Evolutionary conservation across 2,888 invertebrate species (phyloP), one percentile per base, ranked within the genome.

Genomic region (Plebejus argus): DNA sequence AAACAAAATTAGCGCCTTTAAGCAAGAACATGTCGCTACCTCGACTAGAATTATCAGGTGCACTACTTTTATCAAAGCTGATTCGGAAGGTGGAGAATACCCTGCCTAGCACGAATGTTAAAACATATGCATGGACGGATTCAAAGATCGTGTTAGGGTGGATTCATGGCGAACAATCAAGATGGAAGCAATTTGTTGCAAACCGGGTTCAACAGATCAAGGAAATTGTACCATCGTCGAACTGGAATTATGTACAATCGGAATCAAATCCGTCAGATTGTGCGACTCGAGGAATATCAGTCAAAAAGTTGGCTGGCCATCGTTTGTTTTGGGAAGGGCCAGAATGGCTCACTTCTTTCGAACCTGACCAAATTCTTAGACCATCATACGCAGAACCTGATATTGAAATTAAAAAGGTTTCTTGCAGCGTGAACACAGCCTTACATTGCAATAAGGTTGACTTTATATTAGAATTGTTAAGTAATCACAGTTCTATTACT

Each of bases 1-100:
- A 80, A 76, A 80, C 78, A 28, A 79, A 78, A 49, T 66, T 80
- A 39, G 80, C 78, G 39, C 80, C 78, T 33, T n/a, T 78, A 35
- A 78, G 71, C 7, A 80, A 77, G 6, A 72, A 72, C 10, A 53
- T 78, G 18, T 58, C 78, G 20, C 49, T 78, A 33, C 77, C 78
- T 12, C 74, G 76, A 58, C 74, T 80, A 23, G 79, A 78, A 74
- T 75, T 80, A 70, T 77, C 18, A 53, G 53, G 53, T 53, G 53
- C 53, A 53, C 53, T 49, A 49, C 49, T 53, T 4, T 53, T 53
- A 53, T 53, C 53, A 53, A 15, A 53, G 18, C 15, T 53, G 15
- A 53, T 45, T 45, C 10, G 45, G 12, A 45, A 45, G 45, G 45
- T 45, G 12, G 45, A 45, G 45, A 45, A 45, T 10, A 53, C 53